These are phyloP conservation scores for Cossypha dichroa DNA, from an alignment of 2,797 vertebrate genomes.

Conservation along the genomic window DNA sequence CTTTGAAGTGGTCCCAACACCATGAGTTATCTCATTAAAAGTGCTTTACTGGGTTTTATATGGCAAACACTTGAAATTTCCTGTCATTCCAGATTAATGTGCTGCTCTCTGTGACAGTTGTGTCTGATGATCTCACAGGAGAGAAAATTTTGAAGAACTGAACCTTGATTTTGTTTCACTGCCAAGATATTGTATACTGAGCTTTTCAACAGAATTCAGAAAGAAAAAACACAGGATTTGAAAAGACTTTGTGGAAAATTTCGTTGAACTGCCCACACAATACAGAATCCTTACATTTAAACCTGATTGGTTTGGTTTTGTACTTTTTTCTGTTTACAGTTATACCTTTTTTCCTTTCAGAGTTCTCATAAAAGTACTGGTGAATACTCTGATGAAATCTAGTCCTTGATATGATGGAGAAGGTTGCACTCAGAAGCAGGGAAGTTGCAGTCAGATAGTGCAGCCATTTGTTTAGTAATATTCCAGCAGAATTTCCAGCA, in stretches of 20 bases:
- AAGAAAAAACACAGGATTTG: neutral
- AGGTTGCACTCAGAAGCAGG: neutral
- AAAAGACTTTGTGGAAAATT: neutral
- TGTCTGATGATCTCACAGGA: neutral
- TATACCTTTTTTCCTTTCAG: neutral
- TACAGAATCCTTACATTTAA: neutral
- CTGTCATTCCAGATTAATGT: neutral
- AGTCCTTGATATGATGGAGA: neutral
- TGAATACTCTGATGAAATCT: neutral
- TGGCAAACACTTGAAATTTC: neutral
- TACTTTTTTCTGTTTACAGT: neutral
- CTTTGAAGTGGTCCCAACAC: neutral
- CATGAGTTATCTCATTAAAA: neutral
- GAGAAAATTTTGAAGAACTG: neutral
- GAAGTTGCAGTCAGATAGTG: neutral
- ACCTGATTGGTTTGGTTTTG: neutral
- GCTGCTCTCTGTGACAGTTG: neutral
- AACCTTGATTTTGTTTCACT: neutral
- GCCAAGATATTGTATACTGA: neutral
- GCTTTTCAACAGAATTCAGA: neutral
- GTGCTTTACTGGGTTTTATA: neutral
- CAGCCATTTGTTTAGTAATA: neutral
- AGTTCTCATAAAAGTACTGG: neutral
- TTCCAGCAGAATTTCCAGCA: conserved; percentile 1
- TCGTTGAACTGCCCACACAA: neutral